These are phyloP conservation scores for Scaptomyza caliginosa DNA, from an alignment of 2,888 invertebrate genomes.

Conservation along the genomic window DNA sequence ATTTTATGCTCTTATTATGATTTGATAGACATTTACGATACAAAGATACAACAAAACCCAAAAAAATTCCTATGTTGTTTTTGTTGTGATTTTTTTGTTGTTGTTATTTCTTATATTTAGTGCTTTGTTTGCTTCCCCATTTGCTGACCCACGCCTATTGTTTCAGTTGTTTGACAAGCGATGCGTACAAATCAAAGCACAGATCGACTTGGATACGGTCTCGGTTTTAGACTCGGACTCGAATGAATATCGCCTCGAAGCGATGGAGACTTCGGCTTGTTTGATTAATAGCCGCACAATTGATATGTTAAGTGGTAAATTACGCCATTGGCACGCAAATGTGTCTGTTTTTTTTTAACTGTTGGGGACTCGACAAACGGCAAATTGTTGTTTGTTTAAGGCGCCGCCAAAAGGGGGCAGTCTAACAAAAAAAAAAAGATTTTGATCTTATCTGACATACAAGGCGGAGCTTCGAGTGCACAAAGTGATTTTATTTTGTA, in stretches of 20 bases:
- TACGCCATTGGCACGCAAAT: conserved; percentile 80
- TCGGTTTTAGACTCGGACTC: neutral
- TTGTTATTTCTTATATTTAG: conserved; percentile 7
- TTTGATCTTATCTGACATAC: conserved; percentile 44
- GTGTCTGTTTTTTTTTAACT: conserved; percentile 55
- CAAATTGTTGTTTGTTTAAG: conserved; percentile 76
- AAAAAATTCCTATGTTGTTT: conserved; percentile 23
- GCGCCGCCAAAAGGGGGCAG: conserved; percentile 66
- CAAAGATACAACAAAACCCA: conserved; percentile 10
- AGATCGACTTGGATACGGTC: neutral
- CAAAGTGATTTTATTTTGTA: conserved; percentile 76
- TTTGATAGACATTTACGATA: conserved; percentile 78
- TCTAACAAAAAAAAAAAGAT: conserved; percentile 37
- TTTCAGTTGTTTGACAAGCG: conserved; percentile 77
- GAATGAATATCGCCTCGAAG: conserved; percentile 19
- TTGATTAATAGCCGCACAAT: conserved; percentile 79
- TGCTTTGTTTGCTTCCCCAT: conserved; percentile 14
- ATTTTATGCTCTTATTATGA: conserved; percentile 77
- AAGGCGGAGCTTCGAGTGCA: conserved; percentile 55
- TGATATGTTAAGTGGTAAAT: conserved; percentile 80
- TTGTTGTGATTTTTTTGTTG: conserved; percentile 7
- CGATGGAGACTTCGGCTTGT: conserved; percentile 50
- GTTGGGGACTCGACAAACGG: conserved; percentile 36
- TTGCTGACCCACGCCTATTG: conserved; percentile 42
- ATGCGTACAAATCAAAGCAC: conserved; percentile 78